Base-by-base conservation (phyloP, 2,113 vertebrate species). In the Nyctereutes procyonoides region DNA sequence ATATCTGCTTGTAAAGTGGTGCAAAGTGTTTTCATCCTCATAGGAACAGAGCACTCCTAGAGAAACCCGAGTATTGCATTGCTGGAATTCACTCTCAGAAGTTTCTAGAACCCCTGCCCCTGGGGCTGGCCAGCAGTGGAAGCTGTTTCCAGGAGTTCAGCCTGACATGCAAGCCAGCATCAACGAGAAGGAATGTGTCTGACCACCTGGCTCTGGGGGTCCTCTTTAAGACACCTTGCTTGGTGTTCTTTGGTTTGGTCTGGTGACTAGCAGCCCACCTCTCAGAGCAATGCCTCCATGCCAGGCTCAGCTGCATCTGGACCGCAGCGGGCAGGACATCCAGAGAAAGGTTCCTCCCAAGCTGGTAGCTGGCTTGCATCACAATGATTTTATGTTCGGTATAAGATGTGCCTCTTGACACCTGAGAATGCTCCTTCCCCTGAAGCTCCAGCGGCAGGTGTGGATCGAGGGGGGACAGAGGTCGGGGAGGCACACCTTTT, bases 81-180 rank as follows among this genome's bases (percentile, higher is more conserved):
- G 10, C 55, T 48, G 48, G 67, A 15, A 32, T 56, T 55, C n/a
- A 5, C 76, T 38, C 86, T 76, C 67, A 9, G 67, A 69, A 32
- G 3, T 56, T 60, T 82, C 82, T 53, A 26, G 38, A n/a, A 35
- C 16, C 20, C 22, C 32, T 1, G 30, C 24, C 20, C 28, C 6
- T 32, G 30, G 12, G 17, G 53, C 81, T n/a, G 82, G 53, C 76
- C 1, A 3, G 12, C 1, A 48, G 62, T 28, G 8, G 84, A 28
- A 6, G 15, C 35, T 16, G 14, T 28, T 60, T 17, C 43, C 8
- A 0, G 28, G 88, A 85, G 56, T 58, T 80, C 26, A 30, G 60
- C 15, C 30, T 7, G 51, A 4, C 4, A 0, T 0, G 0, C 3
- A 5, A 71, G 63, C 12, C 24, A 32, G 0, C 24, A 43, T 43